Conservation (phyloP, 2,113 vertebrate species). For the Odontesthes bonariensis region DNA sequence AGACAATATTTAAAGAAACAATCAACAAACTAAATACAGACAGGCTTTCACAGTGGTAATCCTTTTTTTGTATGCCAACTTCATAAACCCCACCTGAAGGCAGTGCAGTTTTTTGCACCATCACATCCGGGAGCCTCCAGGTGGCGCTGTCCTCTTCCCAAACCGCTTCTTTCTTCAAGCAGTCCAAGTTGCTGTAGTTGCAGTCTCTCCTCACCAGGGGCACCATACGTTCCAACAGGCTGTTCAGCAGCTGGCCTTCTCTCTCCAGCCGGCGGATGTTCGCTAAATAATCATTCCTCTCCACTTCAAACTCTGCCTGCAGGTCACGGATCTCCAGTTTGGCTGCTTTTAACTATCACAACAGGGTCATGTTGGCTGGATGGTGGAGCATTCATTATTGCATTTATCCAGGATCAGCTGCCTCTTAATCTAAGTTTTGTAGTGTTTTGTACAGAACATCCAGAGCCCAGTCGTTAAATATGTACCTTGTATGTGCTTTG, state of each 20-base stretch:
- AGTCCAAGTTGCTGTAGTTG: slow-evolving; percentile 92
- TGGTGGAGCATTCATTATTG: not conserved
- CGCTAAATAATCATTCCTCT: slow-evolving; percentile 88
- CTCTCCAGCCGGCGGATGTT: slow-evolving; percentile 86
- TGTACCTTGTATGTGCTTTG: not conserved
- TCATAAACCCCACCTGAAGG: slow-evolving; percentile 83
- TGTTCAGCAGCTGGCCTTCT: slow-evolving; percentile 85
- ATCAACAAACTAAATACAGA: not conserved
- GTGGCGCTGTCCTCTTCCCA: slow-evolving; percentile 88
- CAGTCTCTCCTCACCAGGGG: slow-evolving; percentile 86
- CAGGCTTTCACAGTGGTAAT: not conserved
- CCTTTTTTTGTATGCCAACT: not conserved
- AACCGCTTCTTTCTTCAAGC: slow-evolving; percentile 78
- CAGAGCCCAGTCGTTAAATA: not conserved
- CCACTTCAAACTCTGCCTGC: slow-evolving; percentile 88
- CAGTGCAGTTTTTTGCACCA: slow-evolving; percentile 85
- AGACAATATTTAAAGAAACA: not conserved
- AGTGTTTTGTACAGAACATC: not conserved
- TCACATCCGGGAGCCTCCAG: slow-evolving; percentile 89
- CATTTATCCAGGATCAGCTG: not conserved
- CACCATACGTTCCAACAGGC: slow-evolving; percentile 87
- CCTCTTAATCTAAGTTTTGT: not conserved
- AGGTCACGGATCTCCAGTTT: slow-evolving; percentile 90
- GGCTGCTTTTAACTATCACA: slow-evolving; percentile 85
- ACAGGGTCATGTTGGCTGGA: not conserved